Conservation (phyloP, 2,888 invertebrate species). For the Brenthis hecate region DNA sequence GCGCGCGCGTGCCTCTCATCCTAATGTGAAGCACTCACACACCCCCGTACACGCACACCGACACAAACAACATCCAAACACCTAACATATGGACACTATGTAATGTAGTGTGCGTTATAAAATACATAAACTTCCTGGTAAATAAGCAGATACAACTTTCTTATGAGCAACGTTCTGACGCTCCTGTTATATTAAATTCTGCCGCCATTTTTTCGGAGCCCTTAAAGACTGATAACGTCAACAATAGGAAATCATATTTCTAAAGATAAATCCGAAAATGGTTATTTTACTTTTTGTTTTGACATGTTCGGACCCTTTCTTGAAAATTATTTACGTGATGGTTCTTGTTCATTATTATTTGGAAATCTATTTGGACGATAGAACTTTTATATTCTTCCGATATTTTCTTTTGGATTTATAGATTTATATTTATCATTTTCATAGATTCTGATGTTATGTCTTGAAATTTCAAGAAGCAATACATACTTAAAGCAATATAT, state of each 20-base stretch:
- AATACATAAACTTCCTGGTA: slow-evolving; percentile 79
- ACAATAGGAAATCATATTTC: slow-evolving; percentile 69
- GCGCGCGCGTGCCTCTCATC: slow-evolving; percentile 79
- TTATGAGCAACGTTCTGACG: slow-evolving; percentile 62
- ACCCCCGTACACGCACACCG: slow-evolving; percentile 63
- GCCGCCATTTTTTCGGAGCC: slow-evolving; percentile 61
- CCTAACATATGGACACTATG: slow-evolving; percentile 54
- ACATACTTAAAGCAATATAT: too few species aligned
- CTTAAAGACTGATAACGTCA: slow-evolving; percentile 59
- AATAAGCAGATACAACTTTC: slow-evolving; percentile 77
- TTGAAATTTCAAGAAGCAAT: too few species aligned
- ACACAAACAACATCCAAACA: slow-evolving; percentile 58
- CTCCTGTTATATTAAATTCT: slow-evolving; percentile 78
- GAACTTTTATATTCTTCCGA: slow-evolving; percentile 7
- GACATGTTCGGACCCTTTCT: slow-evolving; percentile 49
- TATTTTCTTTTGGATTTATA: not conserved
- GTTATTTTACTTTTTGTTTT: slow-evolving; percentile 59
- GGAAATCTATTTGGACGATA: slow-evolving; percentile 3
- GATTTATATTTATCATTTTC: not conserved
- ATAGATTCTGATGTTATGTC: not conserved
- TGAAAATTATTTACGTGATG: slow-evolving; percentile 59
- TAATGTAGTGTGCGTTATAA: slow-evolving; percentile 61
- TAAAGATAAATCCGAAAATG: slow-evolving; percentile 57
- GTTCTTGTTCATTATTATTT: slow-evolving; percentile 30
- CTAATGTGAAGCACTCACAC: slow-evolving; percentile 76